Evolutionary conservation across 2,797 vertebrate species (phyloP).

Genomic region (Platyrinchus mystaceus): DNA sequence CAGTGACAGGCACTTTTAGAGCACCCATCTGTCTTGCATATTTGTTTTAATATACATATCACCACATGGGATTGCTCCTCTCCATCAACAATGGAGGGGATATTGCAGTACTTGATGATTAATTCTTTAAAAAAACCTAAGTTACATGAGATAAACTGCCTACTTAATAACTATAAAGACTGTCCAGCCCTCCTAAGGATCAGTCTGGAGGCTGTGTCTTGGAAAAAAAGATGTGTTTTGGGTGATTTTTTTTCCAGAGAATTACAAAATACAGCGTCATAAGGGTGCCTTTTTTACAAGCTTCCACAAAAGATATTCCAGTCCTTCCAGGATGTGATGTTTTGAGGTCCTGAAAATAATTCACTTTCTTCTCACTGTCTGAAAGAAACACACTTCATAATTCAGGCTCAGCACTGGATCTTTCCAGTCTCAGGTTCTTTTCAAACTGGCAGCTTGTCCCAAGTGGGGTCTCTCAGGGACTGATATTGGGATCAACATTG

Average conservation of each 20-base stretch:
- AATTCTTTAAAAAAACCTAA: not conserved
- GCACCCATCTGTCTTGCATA: not conserved
- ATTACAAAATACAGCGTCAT: not conserved
- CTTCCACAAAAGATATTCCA: not conserved
- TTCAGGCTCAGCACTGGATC: not conserved
- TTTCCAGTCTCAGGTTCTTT: not conserved
- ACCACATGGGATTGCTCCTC: not conserved
- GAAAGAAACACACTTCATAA: not conserved
- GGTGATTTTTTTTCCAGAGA: not conserved
- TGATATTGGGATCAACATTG: accelerated
- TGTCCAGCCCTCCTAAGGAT: not conserved
- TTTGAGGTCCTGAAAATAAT: not conserved
- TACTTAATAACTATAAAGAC: not conserved
- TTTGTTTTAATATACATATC: not conserved
- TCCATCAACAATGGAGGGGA: not conserved
- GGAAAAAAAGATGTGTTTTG: not conserved
- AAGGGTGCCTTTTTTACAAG: not conserved
- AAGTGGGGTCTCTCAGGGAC: not conserved
- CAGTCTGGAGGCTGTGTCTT: not conserved
- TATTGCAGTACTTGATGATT: not conserved
- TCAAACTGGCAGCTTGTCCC: not conserved
- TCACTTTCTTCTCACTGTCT: not conserved
- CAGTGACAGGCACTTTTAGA: not conserved
- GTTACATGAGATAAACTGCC: not conserved
- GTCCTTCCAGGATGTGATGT: not conserved